A percentile compares a stretch with the other conserved stretches of the same genome.
Conservation (phyloP, 1,140 invertebrate species). For the Hermetia illucens region DNA sequence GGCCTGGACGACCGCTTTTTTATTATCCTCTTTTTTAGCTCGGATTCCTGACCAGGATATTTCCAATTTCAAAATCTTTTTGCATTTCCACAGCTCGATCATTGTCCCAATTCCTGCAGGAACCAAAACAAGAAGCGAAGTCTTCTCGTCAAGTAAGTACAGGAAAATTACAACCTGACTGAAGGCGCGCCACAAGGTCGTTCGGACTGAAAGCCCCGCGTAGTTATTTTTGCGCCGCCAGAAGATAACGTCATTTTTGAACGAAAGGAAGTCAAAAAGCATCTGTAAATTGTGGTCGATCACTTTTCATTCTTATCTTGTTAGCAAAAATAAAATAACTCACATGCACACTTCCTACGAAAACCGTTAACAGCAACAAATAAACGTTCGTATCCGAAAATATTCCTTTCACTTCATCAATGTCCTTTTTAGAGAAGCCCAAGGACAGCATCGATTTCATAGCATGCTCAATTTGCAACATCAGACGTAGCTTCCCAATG, state of each 20-base stretch:
- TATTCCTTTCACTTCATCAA: constrained; percentile 93
- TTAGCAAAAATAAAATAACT: constrained; percentile 30
- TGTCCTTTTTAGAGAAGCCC: constrained; percentile 86
- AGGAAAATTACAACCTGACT: constrained; percentile 89
- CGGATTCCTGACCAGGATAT: constrained; percentile 33
- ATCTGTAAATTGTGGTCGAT: constrained; percentile 51
- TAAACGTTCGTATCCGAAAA: constrained; percentile 93
- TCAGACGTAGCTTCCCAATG: constrained; percentile 55
- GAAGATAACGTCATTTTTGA: constrained; percentile 95
- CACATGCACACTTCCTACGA: constrained; percentile 88
- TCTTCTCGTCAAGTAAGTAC: constrained; percentile 85
- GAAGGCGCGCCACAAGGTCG: constrained; percentile 84
- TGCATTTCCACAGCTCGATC: constrained; percentile 81
- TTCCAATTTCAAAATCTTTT: constrained; percentile 72
- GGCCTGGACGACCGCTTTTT: constrained; percentile 31
- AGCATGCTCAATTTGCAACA: constrained; percentile 65
- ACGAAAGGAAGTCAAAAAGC: constrained; percentile 91
- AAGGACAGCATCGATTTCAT: constrained; percentile 55
- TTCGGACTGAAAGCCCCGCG: constrained; percentile 76
- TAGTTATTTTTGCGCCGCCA: constrained; percentile 76
- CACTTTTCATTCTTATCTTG: constrained; percentile 3
- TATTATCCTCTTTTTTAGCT: constrained; percentile 18
- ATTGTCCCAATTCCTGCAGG: constrained; percentile 73
- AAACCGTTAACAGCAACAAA: constrained; percentile 80
- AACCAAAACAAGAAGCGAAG: constrained; percentile 77